Base-by-base conservation (phyloP, 37 sponge, comb jelly and placozoan species). In the Cliona cf. orientalis region DNA sequence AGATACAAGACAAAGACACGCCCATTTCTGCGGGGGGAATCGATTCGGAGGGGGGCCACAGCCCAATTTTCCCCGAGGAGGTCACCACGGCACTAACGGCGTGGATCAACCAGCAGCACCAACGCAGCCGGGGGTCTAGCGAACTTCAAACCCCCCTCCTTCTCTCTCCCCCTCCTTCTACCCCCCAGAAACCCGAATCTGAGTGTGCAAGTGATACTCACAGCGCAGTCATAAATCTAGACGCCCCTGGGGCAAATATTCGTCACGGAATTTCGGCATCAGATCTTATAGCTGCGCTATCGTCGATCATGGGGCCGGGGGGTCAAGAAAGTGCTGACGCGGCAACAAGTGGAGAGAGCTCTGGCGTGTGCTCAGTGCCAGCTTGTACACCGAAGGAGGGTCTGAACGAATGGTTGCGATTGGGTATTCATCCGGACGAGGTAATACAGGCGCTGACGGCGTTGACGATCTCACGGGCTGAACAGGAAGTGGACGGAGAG, bases 141-240 rank as follows among this genome's bases (percentile, higher is more conserved):
- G 28, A 21, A 2, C 25, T 1, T 3, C 34, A 14, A 0, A 84
- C 84, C 12, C 75, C 84, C 7, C 72, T 70, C 1, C 0, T 84
- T 5, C 26, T 57, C 43, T n/a, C n/a, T n/a, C 74, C 88, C 11
- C 88, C 88, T 3, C 88, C 88, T 39, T 80, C 88, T 36, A 87
- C 88, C 71, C 88, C 88, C 12, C 58, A 66, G 25, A n/a, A n/a
- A n/a, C n/a, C n/a, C n/a, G n/a, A n/a, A n/a, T n/a, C n/a, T n/a
- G n/a, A n/a, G n/a, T n/a, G n/a, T n/a, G 76, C 66, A 9, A 33
- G 42, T 6, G 42, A 12, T 43, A 35, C 6, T 12, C 32, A n/a
- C 9, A 45, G 34, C 6, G 45, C 68, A 21, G 1, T 23, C 14
- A 5, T 37, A 11, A 39, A 19, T 3, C 35, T 53, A 23, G 55